Base-by-base conservation (phyloP, 1,140 invertebrate genomes). In the Amyelois transitella region DNA sequence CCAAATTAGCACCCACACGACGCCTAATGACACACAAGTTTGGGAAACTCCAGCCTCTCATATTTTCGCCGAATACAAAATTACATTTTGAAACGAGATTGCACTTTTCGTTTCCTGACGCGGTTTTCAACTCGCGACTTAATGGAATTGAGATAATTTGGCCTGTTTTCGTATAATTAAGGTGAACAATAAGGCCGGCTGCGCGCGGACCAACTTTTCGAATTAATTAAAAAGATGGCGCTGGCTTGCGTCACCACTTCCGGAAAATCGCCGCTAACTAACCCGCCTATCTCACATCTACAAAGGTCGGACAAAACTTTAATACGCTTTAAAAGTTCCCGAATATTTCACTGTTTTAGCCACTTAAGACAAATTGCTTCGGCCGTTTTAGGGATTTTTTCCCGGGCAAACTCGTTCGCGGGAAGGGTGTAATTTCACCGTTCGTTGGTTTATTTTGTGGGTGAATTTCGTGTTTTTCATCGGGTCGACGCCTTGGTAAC, bases 301-400 rank as follows among this genome's bases (percentile, higher is more conserved):
- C 62, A 66, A 69, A 60, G 65, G 65, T 67, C 66, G 61, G 57
- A 52, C 58, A 50, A 63, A 81, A 79, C 71, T 79, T 81, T 77
- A 77, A 81, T 79, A 77, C 71, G 67, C 59, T 73, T 63, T 65
- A 66, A 70, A 82, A 82, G 67, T 82, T 79, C 60, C 64, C 65
- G 65, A 78, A 82, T 81, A 81, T 77, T 82, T 82, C 72, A 79
- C 74, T 72, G 75, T 75, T 82, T 77, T 67, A 77, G 70, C 75
- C 77, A 77, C 80, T 83, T 75, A 75, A 74, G 75, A 83, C 76
- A 81, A 83, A 83, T 83, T 81, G 73, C 80, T 69, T 64, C 57
- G 60, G 32, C 66, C 65, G 63, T 68, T 74, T 66, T 53, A 48
- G 54, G 61, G 63, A 53, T 62, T 75, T 69, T 73, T 77, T 73